These are phyloP conservation scores for Corella eumyota DNA, from an alignment of 23 tunicate genomes.

Conservation along the genomic window DNA sequence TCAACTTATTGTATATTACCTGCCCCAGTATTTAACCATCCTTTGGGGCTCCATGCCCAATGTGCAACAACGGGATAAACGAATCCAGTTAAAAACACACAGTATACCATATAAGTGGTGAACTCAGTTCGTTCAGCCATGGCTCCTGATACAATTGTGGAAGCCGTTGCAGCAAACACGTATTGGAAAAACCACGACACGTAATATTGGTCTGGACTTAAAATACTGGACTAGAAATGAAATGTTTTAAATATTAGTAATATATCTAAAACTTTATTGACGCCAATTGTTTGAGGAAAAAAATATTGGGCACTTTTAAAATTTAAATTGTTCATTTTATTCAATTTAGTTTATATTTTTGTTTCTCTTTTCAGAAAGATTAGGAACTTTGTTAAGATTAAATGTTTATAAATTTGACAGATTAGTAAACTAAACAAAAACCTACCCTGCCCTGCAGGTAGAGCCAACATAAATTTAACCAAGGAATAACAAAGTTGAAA, in stretches of 20 bases:
- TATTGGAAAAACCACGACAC: constrained; percentile 83
- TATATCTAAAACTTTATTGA: background rate
- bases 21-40: constrained; percentile 66
- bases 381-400: too few species aligned
- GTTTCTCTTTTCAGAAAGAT: too few species aligned
- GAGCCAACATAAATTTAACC: too few species aligned
- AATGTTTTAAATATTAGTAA: background rate
- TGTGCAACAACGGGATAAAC: constrained; percentile 91
- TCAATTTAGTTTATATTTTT: too few species aligned
- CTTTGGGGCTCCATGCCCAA: constrained; percentile 90
- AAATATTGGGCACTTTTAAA: too few species aligned
- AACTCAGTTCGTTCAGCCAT: constrained; percentile 91
- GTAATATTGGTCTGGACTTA: constrained; percentile 21
- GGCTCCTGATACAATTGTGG: constrained; percentile 92
- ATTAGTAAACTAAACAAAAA: too few species aligned
- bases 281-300: background rate
- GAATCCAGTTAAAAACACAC: constrained; percentile 76
- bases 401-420: too few species aligned
- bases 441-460: too few species aligned
- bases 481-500: too few species aligned
- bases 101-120: constrained; percentile 76
- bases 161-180: constrained; percentile 93
- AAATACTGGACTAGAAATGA: constrained; percentile 6
- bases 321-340: too few species aligned
- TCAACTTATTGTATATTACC: too few species aligned